A percentile compares a stretch with the other conserved stretches of the same genome.
These are phyloP conservation scores for Bradysia coprophila DNA, from an alignment of 1,140 invertebrate genomes.

Conservation along the genomic window DNA sequence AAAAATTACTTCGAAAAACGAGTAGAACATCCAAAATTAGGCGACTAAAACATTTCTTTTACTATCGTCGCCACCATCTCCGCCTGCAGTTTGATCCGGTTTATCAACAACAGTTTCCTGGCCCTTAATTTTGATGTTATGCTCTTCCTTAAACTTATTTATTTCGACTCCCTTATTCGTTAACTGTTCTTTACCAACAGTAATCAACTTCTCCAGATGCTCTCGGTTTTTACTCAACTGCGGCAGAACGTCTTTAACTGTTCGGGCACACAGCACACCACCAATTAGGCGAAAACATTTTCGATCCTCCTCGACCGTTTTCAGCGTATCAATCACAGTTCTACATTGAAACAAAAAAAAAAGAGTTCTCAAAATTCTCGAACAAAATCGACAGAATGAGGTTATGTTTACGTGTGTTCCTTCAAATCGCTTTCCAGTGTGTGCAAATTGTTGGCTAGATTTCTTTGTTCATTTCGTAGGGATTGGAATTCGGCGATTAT, in stretches of 20 bases:
- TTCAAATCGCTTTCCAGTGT: constrained; percentile 86
- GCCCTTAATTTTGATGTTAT: constrained; percentile 65
- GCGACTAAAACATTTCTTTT: constrained; percentile 39
- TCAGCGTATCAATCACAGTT: constrained; percentile 84
- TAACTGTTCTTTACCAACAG: constrained; percentile 60
- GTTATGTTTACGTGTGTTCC: constrained; percentile 72
- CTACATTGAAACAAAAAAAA: constrained; percentile 32
- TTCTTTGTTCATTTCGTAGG: constrained; percentile 70
- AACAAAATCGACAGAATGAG: not conserved
- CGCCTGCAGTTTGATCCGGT: constrained; percentile 20
- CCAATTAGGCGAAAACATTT: constrained; percentile 91
- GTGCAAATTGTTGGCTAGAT: constrained; percentile 65
- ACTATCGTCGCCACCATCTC: constrained; percentile 17
- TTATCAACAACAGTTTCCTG: constrained; percentile 33
- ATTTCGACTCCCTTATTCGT: constrained; percentile 77
- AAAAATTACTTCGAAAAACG: no score
- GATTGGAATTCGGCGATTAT: constrained; percentile 72
- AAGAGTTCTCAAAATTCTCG: not conserved
- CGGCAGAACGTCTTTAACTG: constrained; percentile 80
- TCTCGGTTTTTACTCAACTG: constrained; percentile 65
- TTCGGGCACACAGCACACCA: constrained; percentile 81
- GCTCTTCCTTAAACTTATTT: constrained; percentile 81
- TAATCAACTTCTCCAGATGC: constrained; percentile 60
- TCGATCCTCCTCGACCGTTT: constrained; percentile 63
- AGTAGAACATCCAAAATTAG: constrained; percentile 19